Percentiles rank a stretch among this genome's conserved stretches.
Conservation (phyloP, 2,113 vertebrate species). For the Gyps fulvus region DNA sequence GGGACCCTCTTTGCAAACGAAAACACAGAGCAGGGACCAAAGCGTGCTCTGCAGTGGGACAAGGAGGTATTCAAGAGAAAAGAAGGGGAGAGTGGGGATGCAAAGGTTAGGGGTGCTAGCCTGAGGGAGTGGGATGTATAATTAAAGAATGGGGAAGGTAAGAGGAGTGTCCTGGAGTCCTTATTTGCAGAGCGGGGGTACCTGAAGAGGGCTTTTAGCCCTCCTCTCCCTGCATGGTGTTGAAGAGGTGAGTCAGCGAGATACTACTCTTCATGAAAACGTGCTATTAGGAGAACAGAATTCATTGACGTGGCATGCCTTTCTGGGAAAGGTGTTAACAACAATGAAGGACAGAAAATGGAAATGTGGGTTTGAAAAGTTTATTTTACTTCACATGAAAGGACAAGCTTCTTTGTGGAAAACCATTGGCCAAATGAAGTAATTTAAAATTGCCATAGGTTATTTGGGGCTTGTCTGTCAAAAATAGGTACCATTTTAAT, state of each 20-base stretch:
- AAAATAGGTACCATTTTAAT: not conserved
- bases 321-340: not conserved
- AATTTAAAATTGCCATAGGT: not conserved
- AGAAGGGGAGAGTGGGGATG: not conserved
- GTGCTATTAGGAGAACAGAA: not conserved
- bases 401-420: not conserved
- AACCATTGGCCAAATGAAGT: not conserved
- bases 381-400: not conserved
- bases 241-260: not conserved
- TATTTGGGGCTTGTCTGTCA: not conserved
- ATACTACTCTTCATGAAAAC: not conserved
- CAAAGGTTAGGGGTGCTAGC: not conserved
- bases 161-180: not conserved
- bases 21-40: not conserved
- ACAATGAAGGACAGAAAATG: not conserved
- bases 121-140: not conserved
- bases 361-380: not conserved
- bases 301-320: accelerated
- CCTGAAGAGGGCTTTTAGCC: not conserved
- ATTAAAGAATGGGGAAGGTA: not conserved
- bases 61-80: not conserved
- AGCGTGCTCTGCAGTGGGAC: not conserved
- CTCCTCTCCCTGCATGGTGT: not conserved
- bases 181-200: not conserved
- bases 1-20: not conserved